Conservation (phyloP, 2,888 invertebrate genomes). For the Endomychus coccineus region DNA sequence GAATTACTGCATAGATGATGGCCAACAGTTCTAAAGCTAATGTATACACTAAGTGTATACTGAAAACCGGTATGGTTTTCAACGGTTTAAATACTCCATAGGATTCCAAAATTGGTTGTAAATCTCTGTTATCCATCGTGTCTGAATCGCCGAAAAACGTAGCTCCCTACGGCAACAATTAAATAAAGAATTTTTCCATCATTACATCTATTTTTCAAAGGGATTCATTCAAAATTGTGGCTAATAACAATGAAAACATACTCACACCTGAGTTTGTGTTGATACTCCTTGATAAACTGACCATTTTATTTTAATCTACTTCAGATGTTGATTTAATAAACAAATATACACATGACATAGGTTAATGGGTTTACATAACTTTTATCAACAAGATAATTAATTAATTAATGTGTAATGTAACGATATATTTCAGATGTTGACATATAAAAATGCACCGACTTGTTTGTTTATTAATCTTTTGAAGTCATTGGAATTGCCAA, state of each 20-base stretch:
- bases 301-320: conserved; percentile 32
- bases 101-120: conserved; percentile 40
- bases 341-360: too few relatives aligned
- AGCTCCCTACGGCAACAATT: too few relatives aligned
- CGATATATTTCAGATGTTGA: too few relatives aligned
- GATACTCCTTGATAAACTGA: conserved; percentile 34
- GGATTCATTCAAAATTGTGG: not conserved
- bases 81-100: conserved; percentile 40
- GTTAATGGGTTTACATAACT: too few relatives aligned
- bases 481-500: too few relatives aligned
- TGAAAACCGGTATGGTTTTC: conserved; percentile 35
- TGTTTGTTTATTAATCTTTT: too few relatives aligned
- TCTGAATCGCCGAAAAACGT: conserved; percentile 43
- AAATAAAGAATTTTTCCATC: too few relatives aligned
- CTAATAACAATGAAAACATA: conserved; percentile 7
- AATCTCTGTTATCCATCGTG: conserved; percentile 39
- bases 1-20: conserved; percentile 36
- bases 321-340: too few relatives aligned
- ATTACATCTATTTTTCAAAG: too few relatives aligned
- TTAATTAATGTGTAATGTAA: too few relatives aligned
- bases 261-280: conserved; percentile 35
- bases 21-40: conserved; percentile 37
- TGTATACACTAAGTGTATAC: conserved; percentile 34
- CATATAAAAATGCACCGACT: too few relatives aligned
- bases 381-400: too few relatives aligned